Evolutionary conservation across 2,888 invertebrate genomes (phyloP).

Genomic region (Dynastes tityus): DNA sequence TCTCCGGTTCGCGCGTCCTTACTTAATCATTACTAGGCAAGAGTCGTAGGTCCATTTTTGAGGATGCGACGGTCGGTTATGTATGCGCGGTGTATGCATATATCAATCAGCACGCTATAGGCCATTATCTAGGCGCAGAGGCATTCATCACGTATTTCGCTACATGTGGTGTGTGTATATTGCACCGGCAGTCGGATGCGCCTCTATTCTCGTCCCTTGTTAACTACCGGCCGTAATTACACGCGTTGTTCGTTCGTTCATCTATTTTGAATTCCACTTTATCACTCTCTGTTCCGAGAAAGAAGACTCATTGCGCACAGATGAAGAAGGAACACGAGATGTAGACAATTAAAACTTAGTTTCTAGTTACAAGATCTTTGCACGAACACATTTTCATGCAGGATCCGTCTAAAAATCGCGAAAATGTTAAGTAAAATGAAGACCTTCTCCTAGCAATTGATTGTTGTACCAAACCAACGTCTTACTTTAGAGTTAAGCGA

Average conservation of each 20-base stretch:
- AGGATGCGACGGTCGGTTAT: background rate
- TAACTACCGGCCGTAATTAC: conserved; percentile 10
- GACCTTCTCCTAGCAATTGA: too few relatives aligned
- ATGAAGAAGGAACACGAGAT: background rate
- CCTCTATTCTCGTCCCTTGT: background rate
- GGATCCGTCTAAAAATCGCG: too few relatives aligned
- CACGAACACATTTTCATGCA: background rate
- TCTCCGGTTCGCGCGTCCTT: conserved; percentile 7
- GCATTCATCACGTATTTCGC: conserved; percentile 14
- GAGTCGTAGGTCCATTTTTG: conserved; percentile 1
- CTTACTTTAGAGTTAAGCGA: too few relatives aligned
- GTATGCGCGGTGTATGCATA: conserved; percentile 7
- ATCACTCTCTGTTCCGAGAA: conserved; percentile 1
- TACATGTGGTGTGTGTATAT: conserved; percentile 12
- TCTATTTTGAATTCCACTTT: conserved; percentile 19
- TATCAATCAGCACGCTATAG: conserved; percentile 20
- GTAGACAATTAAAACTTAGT: background rate
- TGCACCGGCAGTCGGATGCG: background rate
- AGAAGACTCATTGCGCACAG: background rate
- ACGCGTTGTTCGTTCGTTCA: background rate
- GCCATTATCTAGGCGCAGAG: conserved; percentile 3
- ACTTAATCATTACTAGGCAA: background rate
- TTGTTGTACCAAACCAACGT: too few relatives aligned
- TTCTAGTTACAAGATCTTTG: background rate
- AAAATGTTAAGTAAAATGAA: too few relatives aligned